Conservation (phyloP, 1,140 invertebrate species). For the Drosophila sp. region DNA sequence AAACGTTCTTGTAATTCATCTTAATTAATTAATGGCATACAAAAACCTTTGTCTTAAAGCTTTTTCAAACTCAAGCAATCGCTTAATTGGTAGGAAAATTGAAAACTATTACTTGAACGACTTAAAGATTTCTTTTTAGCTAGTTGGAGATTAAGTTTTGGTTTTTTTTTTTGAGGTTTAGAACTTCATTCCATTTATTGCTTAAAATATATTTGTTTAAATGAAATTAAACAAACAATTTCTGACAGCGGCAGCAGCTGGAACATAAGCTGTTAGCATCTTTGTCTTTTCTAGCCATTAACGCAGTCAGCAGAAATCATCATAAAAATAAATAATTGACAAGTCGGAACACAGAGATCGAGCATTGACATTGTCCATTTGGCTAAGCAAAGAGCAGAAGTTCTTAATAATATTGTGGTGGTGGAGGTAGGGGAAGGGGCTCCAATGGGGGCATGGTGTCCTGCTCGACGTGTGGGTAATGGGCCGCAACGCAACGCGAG, state of each 20-base stretch:
- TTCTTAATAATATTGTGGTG: conserved; percentile 38
- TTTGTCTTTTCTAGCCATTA: conserved; percentile 44
- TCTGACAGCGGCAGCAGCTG: not conserved
- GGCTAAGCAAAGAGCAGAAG: conserved; percentile 61
- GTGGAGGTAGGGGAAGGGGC: not conserved
- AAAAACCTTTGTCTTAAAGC: no score
- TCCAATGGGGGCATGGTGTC: conserved; percentile 28
- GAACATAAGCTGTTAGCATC: not conserved
- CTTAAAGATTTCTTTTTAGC: no score
- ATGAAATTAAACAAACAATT: conserved; percentile 44
- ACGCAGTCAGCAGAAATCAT: conserved; percentile 56
- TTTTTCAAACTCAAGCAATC: no score
- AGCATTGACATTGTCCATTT: conserved; percentile 55
- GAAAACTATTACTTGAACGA: no score
- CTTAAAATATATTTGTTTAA: conserved; percentile 57
- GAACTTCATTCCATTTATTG: not conserved
- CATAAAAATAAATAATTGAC: conserved; percentile 74
- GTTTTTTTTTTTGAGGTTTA: no score
- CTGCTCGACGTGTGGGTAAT: conserved; percentile 66
- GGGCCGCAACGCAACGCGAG: conserved; percentile 53
- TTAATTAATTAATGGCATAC: no score
- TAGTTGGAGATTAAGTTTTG: no score
- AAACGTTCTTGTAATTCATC: no score
- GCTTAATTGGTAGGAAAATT: no score
- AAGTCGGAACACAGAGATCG: conserved; percentile 38